Conservation (phyloP, 1,140 invertebrate genomes). For the Paralvinella palmiformis region DNA sequence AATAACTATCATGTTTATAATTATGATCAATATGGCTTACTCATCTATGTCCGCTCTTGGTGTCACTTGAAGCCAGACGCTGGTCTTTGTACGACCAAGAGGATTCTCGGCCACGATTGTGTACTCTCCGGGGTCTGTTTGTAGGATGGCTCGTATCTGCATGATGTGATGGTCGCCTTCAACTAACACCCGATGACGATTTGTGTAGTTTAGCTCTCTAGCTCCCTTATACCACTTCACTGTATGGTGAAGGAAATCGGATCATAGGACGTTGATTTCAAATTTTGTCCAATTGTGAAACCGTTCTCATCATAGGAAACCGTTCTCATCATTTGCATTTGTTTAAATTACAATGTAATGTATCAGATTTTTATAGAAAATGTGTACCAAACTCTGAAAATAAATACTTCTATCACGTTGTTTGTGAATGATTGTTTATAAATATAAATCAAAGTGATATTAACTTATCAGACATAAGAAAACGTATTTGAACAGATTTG, state of each 20-base stretch:
- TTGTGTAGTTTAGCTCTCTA: slow-evolving; percentile 73
- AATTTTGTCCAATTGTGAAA: no score
- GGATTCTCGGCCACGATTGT: slow-evolving; percentile 66
- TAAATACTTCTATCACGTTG: no score
- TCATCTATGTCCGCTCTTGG: slow-evolving; percentile 6
- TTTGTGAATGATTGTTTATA: not conserved
- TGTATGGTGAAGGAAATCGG: slow-evolving; percentile 24
- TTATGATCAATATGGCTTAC: not conserved
- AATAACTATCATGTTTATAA: no score
- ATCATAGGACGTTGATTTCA: no score
- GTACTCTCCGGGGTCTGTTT: slow-evolving; percentile 62
- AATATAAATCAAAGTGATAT: no score
- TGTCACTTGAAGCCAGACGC: slow-evolving; percentile 34
- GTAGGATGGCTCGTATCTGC: slow-evolving; percentile 9
- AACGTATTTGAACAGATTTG: no score
- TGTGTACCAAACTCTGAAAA: no score
- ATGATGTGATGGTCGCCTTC: slow-evolving; percentile 62
- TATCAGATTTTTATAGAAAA: no score
- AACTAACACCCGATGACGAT: slow-evolving; percentile 72
- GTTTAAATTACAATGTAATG: no score
- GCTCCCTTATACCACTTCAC: slow-evolving; percentile 85
- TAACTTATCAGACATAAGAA: no score
- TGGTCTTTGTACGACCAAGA: slow-evolving; percentile 34
- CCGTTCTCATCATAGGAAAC: no score
- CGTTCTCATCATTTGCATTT: no score